Evolutionary conservation across 2,797 vertebrate species (phyloP), one percentile per base, ranked within the genome.

Genomic region (Harpagifer antarcticus): DNA sequence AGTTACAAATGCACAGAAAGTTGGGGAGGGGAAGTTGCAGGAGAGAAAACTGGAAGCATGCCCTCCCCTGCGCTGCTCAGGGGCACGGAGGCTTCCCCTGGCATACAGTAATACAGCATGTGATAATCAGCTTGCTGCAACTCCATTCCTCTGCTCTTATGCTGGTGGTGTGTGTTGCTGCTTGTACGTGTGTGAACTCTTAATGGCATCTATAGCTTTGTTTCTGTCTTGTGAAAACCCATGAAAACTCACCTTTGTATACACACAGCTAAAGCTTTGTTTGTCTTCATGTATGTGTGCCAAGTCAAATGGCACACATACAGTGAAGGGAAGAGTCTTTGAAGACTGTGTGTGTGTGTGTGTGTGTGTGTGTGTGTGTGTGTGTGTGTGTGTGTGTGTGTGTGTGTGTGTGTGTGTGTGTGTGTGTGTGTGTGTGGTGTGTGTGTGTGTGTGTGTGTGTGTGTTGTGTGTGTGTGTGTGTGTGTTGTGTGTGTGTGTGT

Each of bases 251-350:
- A n/a, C 47, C 58, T 59, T 64, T 15, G 19, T 59, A 27, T 20
- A 64, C 48, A 17, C 9, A 19, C 16, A 69, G 58, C 42, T 17
- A 33, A 70, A 49, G 3, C 4, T 5, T 3, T 23, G 55, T 61
- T 61, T 79, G 67, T 60, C 11, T 31, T 75, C 9, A 55, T 58
- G 27, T 72, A 33, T 71, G 74, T 61, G 15, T 66, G 15, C 13
- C 53, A 59, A 65, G 49, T 43, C n/a, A 50, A 20, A 68, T n/a
- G n/a, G n/a, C n/a, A n/a, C n/a, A n/a, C n/a, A n/a, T n/a, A n/a
- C n/a, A n/a, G 61, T 64, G 84, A 82, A 85, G 78, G 58, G 64
- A 83, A 88, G 76, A 78, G 50, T 64, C 86, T 92, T 92, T 92
- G 90, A 82, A n/a, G n/a, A n/a, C n/a, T 76, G 63, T 83, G 83